Conservation (phyloP, 2,888 invertebrate genomes). For the Agrotis puta region DNA sequence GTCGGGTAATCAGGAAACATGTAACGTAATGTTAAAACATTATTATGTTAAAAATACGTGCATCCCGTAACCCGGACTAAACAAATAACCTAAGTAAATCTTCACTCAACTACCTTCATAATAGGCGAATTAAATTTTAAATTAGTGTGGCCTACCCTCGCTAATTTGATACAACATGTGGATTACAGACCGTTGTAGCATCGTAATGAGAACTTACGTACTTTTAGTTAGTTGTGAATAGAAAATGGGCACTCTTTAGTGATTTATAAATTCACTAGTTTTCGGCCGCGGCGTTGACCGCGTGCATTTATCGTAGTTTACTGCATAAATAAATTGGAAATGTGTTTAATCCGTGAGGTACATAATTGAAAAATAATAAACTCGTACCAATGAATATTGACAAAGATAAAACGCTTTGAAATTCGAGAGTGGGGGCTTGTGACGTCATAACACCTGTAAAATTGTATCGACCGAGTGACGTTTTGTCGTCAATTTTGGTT, state of each 20-base stretch:
- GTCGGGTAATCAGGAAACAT: conserved; percentile 1
- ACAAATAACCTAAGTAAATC: conserved; percentile 52
- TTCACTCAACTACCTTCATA: conserved; percentile 36
- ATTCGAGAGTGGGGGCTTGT: no score
- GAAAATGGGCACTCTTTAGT: not conserved
- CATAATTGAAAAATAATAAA: no score
- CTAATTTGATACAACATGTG: conserved; percentile 47
- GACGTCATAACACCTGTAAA: no score
- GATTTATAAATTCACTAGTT: no score
- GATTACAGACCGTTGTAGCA: conserved; percentile 11
- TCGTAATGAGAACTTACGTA: not conserved
- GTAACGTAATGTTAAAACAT: not conserved
- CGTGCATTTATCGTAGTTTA: no score
- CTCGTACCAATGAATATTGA: no score
- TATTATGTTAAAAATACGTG: conserved; percentile 26
- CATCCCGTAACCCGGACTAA: conserved; percentile 2
- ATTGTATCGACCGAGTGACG: no score
- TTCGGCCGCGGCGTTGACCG: no score
- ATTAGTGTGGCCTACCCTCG: conserved; percentile 41
- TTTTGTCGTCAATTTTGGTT: no score
- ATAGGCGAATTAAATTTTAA: conserved; percentile 40
- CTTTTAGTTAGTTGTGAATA: conserved; percentile 1
- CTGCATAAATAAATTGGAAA: no score
- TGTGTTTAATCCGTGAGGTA: no score
- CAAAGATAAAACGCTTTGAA: no score